Base-by-base conservation (phyloP, 1,140 invertebrate genomes). In the Paraescarpia echinospica region DNA sequence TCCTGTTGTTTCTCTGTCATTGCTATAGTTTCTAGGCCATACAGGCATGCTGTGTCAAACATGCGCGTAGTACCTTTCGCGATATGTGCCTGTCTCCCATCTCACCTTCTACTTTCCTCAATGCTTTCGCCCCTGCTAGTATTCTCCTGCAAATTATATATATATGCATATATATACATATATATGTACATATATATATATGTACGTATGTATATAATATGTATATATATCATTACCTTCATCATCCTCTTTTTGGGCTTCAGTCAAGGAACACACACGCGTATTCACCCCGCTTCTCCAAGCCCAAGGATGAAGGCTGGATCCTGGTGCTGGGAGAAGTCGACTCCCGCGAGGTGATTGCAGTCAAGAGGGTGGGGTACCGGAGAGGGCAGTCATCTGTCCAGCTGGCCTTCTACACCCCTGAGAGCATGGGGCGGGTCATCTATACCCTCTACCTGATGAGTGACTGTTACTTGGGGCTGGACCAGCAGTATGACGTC, bases 221-320 rank as follows among this genome's bases (percentile, higher is more conserved):
- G n/a, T n/a, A n/a, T n/a, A n/a, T n/a, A n/a, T n/a, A n/a, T n/a
- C 12, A 41, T 41, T 41, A 12, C 4, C 41, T 41, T 41, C 22
- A 91, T 90, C n/a, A 22, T 90, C 4, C 33, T 34, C 8, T 90
- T 90, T 6, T 33, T 90, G 90, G 35, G 27, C 94, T 94, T 33
- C 94, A 96, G 95, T 94, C 94, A 92, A 92, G 94, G 91, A 95
- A 95, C 93, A 95, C 92, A 91, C 97, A 95, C 92, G 98, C 98
- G 22, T 96, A 98, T 94, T 97, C 98, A 94, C 98, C 98, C 9
- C 97, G 97, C 93, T 99, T 98, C 96, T 97, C 98, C 0, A 99
- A 99, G 95, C 97, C 97, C 9, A 99, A 99, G 96, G 98, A 98
- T 94, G 99, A 99, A 96, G 98, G 98, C 90, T 99, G 99, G 99